Evolutionary conservation across 2,888 invertebrate genomes (phyloP).

Genomic region (Apomyelois bistriatella): DNA sequence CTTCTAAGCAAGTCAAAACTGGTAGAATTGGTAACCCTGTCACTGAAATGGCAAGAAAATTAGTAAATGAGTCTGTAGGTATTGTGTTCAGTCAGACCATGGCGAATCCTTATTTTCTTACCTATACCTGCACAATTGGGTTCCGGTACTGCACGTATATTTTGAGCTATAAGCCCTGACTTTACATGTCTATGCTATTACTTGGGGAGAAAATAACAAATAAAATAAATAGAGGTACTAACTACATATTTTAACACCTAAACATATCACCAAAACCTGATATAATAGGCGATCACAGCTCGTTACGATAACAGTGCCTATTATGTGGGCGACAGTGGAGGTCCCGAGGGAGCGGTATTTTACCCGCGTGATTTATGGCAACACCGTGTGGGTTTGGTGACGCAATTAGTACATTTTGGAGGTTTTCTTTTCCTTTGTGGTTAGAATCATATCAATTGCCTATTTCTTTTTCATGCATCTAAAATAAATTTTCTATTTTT

Average conservation of each 20-base stretch:
- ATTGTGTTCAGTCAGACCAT: too few relatives aligned
- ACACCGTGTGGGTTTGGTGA: conserved; percentile 10
- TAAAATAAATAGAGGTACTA: neutral
- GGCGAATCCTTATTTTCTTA: too few relatives aligned
- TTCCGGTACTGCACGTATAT: too few relatives aligned
- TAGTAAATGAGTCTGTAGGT: too few relatives aligned
- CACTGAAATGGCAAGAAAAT: too few relatives aligned
- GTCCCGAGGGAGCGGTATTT: conserved; percentile 60
- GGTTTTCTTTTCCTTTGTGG: neutral
- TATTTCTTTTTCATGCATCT: too few relatives aligned
- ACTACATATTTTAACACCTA: conserved; percentile 5
- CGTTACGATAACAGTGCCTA: conserved; percentile 58
- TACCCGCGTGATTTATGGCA: conserved; percentile 64
- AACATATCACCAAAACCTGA: conserved; percentile 31
- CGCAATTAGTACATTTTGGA: conserved; percentile 11
- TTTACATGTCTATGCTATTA: too few relatives aligned
- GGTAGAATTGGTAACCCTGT: too few relatives aligned
- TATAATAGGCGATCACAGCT: conserved; percentile 23
- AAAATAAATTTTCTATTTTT: too few relatives aligned
- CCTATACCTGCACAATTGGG: too few relatives aligned
- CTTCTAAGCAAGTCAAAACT: too few relatives aligned
- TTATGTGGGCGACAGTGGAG: conserved; percentile 59
- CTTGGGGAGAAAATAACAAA: neutral
- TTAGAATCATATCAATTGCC: neutral
- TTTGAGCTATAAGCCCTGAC: too few relatives aligned